Percentiles rank a stretch among this genome's conserved stretches.
phyloP scores from a whole-genome alignment of 2,113 vertebrate genomes.

The Meleagris gallopavo region DNA sequence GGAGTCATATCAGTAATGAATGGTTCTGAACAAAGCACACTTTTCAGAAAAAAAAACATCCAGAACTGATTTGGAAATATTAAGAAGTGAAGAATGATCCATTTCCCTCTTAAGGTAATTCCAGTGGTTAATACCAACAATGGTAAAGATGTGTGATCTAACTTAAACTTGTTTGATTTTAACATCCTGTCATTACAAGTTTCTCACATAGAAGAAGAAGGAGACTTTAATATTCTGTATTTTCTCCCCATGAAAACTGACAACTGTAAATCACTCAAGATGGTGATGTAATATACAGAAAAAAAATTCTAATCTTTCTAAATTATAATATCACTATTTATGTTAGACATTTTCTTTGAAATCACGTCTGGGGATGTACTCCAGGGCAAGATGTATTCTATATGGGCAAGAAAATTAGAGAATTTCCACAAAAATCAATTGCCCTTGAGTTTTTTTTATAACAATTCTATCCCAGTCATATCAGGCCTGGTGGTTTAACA shows the following conservation, averaged over 20 bases:
- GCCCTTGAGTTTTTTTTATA: background rate
- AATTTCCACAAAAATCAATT: background rate
- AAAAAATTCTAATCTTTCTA: background rate
- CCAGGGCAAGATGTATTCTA: background rate
- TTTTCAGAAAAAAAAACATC: background rate
- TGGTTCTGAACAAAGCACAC: background rate
- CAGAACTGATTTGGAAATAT: background rate
- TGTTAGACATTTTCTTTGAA: background rate
- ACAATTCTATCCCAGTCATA: background rate
- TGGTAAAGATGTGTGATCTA: background rate
- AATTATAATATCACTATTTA: background rate
- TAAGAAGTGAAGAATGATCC: background rate
- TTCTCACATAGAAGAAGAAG: background rate
- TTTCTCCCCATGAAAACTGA: background rate
- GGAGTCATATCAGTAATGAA: slow-evolving; percentile 13
- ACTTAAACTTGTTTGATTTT: background rate
- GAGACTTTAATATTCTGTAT: background rate
- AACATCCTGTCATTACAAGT: background rate
- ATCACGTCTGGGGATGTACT: background rate
- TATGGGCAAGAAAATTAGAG: background rate
- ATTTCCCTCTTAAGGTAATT: background rate
- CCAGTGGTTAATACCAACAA: background rate
- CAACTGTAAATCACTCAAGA: background rate
- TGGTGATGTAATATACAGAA: background rate
- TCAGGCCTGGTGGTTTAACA: background rate